These are phyloP conservation scores for Spinibarbus caldwelli DNA, from an alignment of 2,797 vertebrate species.

Conservation along the genomic window DNA sequence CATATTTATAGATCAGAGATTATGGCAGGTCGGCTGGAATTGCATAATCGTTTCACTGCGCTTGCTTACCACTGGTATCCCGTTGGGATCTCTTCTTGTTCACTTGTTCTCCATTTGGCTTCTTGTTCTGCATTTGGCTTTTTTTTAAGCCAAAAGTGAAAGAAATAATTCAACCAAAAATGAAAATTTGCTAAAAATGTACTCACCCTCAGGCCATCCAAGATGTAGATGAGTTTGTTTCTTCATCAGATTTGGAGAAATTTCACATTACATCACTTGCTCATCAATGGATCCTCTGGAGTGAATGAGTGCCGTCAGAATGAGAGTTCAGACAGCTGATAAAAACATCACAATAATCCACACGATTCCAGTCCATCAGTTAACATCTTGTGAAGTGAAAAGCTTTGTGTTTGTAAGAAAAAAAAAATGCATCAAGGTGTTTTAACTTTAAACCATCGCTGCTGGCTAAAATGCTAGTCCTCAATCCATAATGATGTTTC, in stretches of 20 bases:
- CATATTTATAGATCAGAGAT: background rate
- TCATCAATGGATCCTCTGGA: background rate
- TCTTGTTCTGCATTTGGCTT: background rate
- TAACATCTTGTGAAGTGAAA: background rate
- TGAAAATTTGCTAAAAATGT: background rate
- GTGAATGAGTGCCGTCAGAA: background rate
- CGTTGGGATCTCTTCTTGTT: background rate
- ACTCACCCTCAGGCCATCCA: background rate
- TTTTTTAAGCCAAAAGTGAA: background rate
- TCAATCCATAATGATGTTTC: background rate
- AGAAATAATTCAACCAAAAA: background rate
- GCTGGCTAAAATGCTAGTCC: background rate
- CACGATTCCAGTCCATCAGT: background rate
- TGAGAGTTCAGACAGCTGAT: too few species aligned
- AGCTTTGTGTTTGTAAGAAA: background rate
- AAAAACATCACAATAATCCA: background rate
- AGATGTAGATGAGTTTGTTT: too few species aligned
- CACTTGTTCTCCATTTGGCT: background rate
- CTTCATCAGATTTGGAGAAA: background rate
- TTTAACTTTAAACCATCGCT: background rate
- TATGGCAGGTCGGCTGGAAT: background rate
- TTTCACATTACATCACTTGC: background rate
- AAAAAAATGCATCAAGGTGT: too few species aligned
- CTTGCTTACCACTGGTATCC: background rate
- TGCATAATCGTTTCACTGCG: background rate